These are phyloP conservation scores for Falcaria lacertinaria DNA, from an alignment of 2,888 invertebrate genomes.

Conservation along the genomic window DNA sequence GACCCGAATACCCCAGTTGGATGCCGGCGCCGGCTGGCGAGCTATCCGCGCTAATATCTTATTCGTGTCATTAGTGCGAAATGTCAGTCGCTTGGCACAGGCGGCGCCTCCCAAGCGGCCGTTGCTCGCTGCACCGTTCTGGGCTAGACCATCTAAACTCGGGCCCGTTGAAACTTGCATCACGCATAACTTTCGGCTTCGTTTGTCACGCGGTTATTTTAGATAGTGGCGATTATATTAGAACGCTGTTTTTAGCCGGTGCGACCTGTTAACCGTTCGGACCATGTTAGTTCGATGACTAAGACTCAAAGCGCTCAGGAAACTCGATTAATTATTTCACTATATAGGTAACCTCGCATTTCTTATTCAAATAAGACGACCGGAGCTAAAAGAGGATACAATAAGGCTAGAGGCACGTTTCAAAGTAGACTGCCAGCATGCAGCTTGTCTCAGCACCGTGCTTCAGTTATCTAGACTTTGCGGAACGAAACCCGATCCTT, in stretches of 20 bases:
- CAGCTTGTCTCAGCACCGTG: constrained; percentile 41
- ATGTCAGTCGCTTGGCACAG: constrained; percentile 75
- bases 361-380: constrained; percentile 58
- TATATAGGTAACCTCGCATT: constrained; percentile 54
- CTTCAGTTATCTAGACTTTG: constrained; percentile 70
- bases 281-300: constrained; percentile 47
- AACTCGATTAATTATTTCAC: constrained; percentile 49
- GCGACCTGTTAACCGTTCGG: constrained; percentile 42
- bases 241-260: constrained; percentile 66
- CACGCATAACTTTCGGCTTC: constrained; percentile 77
- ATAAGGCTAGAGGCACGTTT: constrained; percentile 56
- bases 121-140: constrained; percentile 69
- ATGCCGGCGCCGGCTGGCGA: constrained; percentile 47
- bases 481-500: constrained; percentile 74
- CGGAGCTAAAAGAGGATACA: constrained; percentile 52
- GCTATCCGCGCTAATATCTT: constrained; percentile 75
- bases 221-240: constrained; percentile 74
- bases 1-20: constrained; percentile 56
- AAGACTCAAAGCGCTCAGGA: constrained; percentile 47
- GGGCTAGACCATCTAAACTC: constrained; percentile 68
- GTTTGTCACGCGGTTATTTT: constrained; percentile 77
- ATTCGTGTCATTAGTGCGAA: constrained; percentile 78
- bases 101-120: constrained; percentile 52
- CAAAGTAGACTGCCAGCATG: constrained; percentile 60
- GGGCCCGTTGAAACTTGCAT: constrained; percentile 63